phyloP scores from a whole-genome alignment of 1,140 invertebrate species.

The Philopotamus ludificatus region DNA sequence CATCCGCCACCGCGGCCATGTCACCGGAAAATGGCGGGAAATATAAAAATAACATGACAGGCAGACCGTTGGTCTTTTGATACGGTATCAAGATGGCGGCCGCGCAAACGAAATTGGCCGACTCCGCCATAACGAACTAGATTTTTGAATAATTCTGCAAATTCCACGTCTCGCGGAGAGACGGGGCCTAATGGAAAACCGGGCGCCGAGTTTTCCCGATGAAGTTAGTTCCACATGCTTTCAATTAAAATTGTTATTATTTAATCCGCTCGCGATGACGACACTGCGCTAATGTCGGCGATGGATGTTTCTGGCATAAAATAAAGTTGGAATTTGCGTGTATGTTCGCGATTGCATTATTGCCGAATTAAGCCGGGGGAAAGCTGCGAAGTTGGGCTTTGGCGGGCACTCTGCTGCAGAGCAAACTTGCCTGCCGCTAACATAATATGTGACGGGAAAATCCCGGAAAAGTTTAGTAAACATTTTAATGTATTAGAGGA shows the following conservation, averaged over 20 bases:
- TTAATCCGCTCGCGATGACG: too few species aligned
- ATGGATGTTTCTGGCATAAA: too few species aligned
- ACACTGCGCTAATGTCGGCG: too few species aligned
- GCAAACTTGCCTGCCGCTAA: constrained; percentile 12
- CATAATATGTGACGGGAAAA: constrained; percentile 38
- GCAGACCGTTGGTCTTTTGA: neutral
- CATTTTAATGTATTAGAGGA: constrained; percentile 41
- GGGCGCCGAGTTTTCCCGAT: too few species aligned
- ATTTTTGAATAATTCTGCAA: too few species aligned
- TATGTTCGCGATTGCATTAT: constrained; percentile 23
- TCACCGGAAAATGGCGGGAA: too few species aligned
- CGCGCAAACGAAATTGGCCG: too few species aligned
- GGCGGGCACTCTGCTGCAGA: constrained; percentile 16
- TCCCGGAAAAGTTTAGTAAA: constrained; percentile 40
- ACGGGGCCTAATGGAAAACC: too few species aligned
- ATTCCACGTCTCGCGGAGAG: too few species aligned
- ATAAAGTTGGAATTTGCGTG: neutral
- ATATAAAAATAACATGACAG: neutral
- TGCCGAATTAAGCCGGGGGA: constrained; percentile 24
- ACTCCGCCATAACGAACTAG: too few species aligned
- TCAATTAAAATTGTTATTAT: too few species aligned
- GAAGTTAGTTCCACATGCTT: too few species aligned
- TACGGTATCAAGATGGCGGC: neutral
- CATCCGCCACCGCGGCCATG: neutral
- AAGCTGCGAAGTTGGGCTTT: constrained; percentile 24